Conservation (phyloP, 2,113 vertebrate species). For the Rhineura floridana region DNA sequence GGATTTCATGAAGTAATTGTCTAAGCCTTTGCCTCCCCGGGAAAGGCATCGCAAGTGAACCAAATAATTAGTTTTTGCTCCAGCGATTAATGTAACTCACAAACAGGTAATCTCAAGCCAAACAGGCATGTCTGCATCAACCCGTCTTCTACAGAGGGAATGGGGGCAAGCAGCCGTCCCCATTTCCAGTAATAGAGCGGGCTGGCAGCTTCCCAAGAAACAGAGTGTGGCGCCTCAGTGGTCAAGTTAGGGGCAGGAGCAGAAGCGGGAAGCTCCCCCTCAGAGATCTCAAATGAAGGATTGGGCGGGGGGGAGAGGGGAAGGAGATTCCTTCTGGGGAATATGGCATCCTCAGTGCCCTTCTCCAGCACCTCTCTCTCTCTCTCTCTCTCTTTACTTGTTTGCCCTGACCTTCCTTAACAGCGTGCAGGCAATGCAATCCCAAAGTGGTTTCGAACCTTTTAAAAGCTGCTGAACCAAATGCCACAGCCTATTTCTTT, state of each 20-base stretch:
- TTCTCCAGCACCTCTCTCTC: too few species aligned
- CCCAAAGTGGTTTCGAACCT: background rate
- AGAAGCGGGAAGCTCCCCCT: background rate
- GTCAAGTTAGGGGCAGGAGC: background rate
- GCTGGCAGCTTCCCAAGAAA: fast-evolving
- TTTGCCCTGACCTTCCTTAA: too few species aligned
- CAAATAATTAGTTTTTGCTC: constrained; percentile 68
- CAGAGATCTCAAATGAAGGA: background rate
- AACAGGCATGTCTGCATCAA: constrained; percentile 21
- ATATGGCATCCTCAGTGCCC: too few species aligned
- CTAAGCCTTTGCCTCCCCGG: background rate
- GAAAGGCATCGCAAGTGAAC: constrained; percentile 48
- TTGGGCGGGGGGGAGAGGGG: background rate
- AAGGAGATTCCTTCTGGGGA: background rate
- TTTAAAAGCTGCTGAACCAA: background rate
- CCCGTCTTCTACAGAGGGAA: background rate
- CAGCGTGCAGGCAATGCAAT: too few species aligned
- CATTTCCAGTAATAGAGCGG: background rate
- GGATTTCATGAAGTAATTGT: background rate
- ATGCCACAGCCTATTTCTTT: background rate
- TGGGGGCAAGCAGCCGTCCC: background rate
- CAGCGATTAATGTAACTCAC: constrained; percentile 57
- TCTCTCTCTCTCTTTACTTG: too few species aligned
- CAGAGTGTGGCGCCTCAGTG: background rate
- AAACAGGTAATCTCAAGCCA: constrained; percentile 54